Percentiles rank a stretch among this genome's conserved stretches.
Evolutionary conservation across 92 coral and sea anemone species (phyloP).

Genomic region (Pocillopora meandrina): DNA sequence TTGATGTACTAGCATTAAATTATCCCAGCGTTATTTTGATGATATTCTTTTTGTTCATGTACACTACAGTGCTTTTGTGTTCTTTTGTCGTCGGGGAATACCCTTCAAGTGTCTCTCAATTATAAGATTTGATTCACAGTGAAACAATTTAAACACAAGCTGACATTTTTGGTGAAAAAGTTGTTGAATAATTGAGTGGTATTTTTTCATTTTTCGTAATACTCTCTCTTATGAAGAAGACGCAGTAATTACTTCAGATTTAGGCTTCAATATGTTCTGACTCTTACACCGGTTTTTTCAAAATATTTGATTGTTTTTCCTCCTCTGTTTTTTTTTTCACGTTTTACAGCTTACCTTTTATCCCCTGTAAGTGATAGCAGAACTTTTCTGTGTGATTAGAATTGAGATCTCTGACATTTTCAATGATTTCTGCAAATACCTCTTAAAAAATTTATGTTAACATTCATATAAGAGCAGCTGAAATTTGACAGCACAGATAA

Average conservation of each 20-base stretch:
- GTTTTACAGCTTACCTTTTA: background rate
- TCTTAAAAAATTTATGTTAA: background rate
- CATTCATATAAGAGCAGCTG: no score
- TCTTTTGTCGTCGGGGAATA: background rate
- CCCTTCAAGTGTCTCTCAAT: conserved; percentile 9
- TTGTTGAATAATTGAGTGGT: conserved; percentile 21
- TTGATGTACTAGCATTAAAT: background rate
- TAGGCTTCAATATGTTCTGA: background rate
- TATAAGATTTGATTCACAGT: background rate
- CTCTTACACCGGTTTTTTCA: background rate
- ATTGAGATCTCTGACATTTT: conserved; percentile 13
- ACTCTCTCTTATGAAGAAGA: background rate
- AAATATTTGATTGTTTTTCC: no score
- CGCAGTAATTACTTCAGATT: background rate
- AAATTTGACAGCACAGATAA: conserved; percentile 24
- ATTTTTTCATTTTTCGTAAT: background rate
- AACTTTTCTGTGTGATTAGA: background rate
- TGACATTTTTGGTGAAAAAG: background rate
- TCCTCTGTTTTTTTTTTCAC: no score
- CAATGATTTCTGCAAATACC: conserved; percentile 8
- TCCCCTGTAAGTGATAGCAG: background rate
- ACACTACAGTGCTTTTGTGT: background rate
- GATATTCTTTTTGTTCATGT: background rate
- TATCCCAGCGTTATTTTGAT: background rate
- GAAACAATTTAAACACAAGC: background rate